Conservation (phyloP, 1,140 invertebrate species). For the Sitobion miscanthi region DNA sequence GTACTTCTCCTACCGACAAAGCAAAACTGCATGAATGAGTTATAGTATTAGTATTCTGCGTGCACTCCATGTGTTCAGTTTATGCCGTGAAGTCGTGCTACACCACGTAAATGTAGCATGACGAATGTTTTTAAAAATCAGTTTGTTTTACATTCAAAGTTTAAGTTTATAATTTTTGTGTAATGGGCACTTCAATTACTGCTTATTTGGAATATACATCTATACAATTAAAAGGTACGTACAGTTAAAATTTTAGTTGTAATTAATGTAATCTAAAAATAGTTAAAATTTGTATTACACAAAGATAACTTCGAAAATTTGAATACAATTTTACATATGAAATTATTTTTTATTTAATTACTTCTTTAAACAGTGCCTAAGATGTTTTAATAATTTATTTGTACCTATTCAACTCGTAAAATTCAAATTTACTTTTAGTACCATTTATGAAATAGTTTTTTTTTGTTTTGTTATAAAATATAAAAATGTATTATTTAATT, state of each 20-base stretch:
- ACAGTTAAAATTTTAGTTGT: not conserved
- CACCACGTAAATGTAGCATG: slow-evolving; percentile 48
- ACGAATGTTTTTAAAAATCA: slow-evolving; percentile 44
- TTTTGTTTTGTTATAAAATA: too few species aligned
- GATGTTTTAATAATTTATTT: not conserved
- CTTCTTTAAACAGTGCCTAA: not conserved
- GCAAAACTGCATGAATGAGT: slow-evolving; percentile 45
- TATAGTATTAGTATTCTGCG: slow-evolving; percentile 45
- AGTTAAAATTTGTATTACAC: not conserved
- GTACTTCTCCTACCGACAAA: slow-evolving; percentile 45
- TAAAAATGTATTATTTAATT: not conserved
- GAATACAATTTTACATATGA: not conserved
- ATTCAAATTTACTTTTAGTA: not conserved
- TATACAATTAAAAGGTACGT: slow-evolving; percentile 29
- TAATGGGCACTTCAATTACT: slow-evolving; percentile 54
- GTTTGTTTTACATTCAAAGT: slow-evolving; percentile 25
- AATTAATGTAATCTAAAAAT: not conserved
- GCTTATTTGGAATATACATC: slow-evolving; percentile 53
- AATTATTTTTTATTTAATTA: not conserved
- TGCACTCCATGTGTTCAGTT: slow-evolving; percentile 55
- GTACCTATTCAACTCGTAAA: too few species aligned
- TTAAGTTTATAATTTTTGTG: slow-evolving; percentile 41
- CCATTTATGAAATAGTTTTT: not conserved
- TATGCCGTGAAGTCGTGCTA: slow-evolving; percentile 49
- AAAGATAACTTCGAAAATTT: not conserved